phyloP scores from a whole-genome alignment of 2,888 invertebrate genomes.

The Mactromeris polynyma region DNA sequence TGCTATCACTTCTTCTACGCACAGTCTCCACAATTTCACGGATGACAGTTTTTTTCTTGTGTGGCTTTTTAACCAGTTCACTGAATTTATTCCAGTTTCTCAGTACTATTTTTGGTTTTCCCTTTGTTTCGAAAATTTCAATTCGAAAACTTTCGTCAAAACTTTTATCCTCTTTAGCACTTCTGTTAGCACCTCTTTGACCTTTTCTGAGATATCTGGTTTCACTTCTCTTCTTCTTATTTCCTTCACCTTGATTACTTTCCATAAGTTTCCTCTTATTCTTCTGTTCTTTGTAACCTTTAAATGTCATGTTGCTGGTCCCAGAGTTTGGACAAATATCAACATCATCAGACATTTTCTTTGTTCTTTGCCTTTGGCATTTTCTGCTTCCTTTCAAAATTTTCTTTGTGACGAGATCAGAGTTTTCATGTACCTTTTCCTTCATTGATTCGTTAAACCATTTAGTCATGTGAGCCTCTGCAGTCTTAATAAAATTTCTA shows the following conservation, averaged over 20 bases:
- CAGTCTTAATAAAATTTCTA: background rate
- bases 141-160: background rate
- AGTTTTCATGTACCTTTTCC: background rate
- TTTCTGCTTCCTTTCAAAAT: too few species aligned
- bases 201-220: background rate
- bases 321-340: too few species aligned
- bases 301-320: background rate
- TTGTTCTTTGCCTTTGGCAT: too few species aligned
- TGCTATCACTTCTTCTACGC: background rate
- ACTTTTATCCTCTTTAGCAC: background rate
- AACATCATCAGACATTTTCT: too few species aligned
- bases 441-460: too few species aligned
- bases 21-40: background rate
- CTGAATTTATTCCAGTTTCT: slow-evolving; percentile 1
- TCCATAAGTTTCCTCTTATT: background rate
- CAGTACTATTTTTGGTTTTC: background rate
- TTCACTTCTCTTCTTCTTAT: background rate
- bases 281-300: background rate
- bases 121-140: background rate
- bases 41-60: background rate
- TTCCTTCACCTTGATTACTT: background rate
- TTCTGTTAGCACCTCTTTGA: background rate
- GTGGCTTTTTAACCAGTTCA: background rate
- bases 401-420: background rate
- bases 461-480: background rate